phyloP scores from a whole-genome alignment of 2,888 invertebrate species.

The Strigamia crassipes region DNA sequence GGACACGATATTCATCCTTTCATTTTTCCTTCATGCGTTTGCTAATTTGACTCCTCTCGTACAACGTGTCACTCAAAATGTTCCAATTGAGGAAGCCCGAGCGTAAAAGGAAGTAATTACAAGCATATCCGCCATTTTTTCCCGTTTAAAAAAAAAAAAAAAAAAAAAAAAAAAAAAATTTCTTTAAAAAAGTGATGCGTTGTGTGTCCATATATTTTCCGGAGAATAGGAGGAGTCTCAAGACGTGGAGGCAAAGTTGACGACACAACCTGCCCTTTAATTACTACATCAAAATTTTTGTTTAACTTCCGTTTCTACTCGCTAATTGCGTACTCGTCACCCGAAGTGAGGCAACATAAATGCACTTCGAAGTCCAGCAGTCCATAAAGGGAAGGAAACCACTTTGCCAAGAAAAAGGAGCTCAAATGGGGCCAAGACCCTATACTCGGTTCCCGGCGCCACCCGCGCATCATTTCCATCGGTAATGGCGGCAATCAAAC shows the following conservation, averaged over 20 bases:
- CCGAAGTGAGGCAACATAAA: constrained; percentile 23
- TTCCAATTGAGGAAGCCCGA: constrained; percentile 28
- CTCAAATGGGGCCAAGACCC: constrained; percentile 42
- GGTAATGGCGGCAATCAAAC: constrained; percentile 42
- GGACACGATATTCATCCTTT: constrained; percentile 23
- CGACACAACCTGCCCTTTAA: constrained; percentile 40
- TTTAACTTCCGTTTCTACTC: constrained; percentile 26
- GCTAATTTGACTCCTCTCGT: constrained; percentile 11
- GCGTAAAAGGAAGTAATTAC: constrained; percentile 40
- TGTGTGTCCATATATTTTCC: neutral
- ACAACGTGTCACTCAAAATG: constrained; percentile 3
- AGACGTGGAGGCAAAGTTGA: constrained; percentile 25
- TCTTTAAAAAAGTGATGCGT: neutral
- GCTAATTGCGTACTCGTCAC: constrained; percentile 40
- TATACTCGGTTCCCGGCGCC: constrained; percentile 31
- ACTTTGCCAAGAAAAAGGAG: constrained; percentile 42
- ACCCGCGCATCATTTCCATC: constrained; percentile 42
- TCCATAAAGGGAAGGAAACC: constrained; percentile 42
- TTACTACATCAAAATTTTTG: constrained; percentile 31
- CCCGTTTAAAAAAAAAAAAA: no score
- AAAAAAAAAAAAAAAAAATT: no score
- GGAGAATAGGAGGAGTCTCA: constrained; percentile 9
- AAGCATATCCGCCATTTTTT: constrained; percentile 3
- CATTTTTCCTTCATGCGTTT: constrained; percentile 15
- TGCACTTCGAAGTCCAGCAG: constrained; percentile 36